phyloP scores from a whole-genome alignment of 92 coral and sea anemone species.

The Blastomussa wellsi region DNA sequence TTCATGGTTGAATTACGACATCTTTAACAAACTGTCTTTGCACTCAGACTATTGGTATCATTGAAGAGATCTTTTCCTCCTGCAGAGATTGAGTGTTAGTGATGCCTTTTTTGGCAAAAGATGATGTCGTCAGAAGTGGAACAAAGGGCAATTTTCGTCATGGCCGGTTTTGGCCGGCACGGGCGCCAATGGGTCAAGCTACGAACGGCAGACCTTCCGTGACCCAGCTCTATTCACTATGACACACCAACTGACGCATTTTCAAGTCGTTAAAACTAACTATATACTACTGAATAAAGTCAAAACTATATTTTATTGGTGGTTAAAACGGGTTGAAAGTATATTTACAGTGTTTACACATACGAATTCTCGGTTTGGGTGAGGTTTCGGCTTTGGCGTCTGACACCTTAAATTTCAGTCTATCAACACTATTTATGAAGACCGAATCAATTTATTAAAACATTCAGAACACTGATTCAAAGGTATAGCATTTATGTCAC shows the following conservation, averaged over 20 bases:
- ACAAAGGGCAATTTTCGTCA: too few species aligned
- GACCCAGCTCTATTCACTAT: background rate
- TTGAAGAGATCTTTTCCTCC: too few species aligned
- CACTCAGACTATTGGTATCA: too few species aligned
- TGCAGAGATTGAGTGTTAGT: too few species aligned
- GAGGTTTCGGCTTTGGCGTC: background rate
- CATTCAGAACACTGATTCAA: background rate
- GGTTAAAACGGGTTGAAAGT: background rate
- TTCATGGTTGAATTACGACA: too few species aligned
- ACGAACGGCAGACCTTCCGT: too few species aligned
- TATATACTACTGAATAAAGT: background rate
- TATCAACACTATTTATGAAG: background rate
- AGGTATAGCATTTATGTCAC: background rate
- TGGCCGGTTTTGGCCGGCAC: too few species aligned
- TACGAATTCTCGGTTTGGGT: background rate
- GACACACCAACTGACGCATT: background rate
- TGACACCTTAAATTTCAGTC: background rate
- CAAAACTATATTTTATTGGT: background rate
- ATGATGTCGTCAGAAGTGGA: too few species aligned
- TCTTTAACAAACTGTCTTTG: too few species aligned
- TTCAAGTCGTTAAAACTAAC: background rate
- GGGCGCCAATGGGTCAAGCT: too few species aligned
- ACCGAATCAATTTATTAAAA: background rate
- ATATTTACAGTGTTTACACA: background rate
- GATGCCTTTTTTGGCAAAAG: too few species aligned